A percentile compares a stretch with the other conserved stretches of the same genome.
Evolutionary conservation across 2,888 invertebrate species (phyloP).

Genomic region (Patella caerulea): DNA sequence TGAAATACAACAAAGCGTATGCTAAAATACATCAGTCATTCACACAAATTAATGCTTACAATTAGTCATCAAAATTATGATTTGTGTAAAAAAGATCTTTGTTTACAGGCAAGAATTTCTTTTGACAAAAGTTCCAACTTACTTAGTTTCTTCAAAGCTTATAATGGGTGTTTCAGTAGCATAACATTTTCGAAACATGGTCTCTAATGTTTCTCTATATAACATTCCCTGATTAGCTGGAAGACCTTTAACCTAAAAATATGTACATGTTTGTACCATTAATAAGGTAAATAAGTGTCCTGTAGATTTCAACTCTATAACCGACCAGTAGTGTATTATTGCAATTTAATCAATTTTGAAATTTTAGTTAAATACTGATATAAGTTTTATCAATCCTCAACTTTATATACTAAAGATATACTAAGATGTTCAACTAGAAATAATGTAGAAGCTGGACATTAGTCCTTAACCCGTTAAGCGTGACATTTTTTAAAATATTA

Average conservation of each 20-base stretch:
- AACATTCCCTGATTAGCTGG: conserved; percentile 69
- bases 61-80: neutral
- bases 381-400: too few relatives aligned
- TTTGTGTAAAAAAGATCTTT: neutral
- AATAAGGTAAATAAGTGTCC: too few relatives aligned
- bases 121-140: conserved; percentile 16
- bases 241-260: conserved; percentile 62
- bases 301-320: too few relatives aligned
- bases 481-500: too few relatives aligned
- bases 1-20: neutral
- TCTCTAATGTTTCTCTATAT: conserved; percentile 65
- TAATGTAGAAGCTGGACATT: neutral
- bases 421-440: neutral
- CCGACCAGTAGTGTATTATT: too few relatives aligned
- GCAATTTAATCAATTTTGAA: too few relatives aligned
- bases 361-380: too few relatives aligned
- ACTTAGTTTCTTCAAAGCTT: conserved; percentile 68
- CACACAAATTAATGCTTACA: neutral
- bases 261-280: too few relatives aligned
- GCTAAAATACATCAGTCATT: neutral
- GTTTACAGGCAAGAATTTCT: neutral
- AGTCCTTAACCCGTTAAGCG: too few relatives aligned
- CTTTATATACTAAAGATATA: too few relatives aligned
- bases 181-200: conserved; percentile 59
- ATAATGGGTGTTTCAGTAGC: conserved; percentile 44